phyloP scores from a whole-genome alignment of 1,140 invertebrate species.

The Papilio xuthus region DNA sequence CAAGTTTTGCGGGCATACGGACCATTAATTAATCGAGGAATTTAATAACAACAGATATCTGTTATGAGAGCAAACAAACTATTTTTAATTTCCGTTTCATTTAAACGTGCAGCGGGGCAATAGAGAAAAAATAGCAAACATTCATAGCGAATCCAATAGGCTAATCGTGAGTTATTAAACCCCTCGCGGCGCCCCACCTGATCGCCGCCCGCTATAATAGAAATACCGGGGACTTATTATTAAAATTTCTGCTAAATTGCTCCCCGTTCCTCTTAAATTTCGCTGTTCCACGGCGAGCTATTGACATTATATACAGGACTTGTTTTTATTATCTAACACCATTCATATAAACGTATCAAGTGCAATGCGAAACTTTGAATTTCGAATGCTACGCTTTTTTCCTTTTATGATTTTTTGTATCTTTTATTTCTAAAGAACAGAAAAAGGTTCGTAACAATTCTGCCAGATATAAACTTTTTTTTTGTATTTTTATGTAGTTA shows the following conservation, averaged over 20 bases:
- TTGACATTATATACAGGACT: conserved; percentile 62
- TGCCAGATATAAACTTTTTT: not conserved
- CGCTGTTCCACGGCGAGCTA: conserved; percentile 70
- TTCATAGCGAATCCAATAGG: conserved; percentile 81
- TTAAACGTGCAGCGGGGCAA: conserved; percentile 69
- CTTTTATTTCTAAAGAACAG: not conserved
- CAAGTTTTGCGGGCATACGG: conserved; percentile 46
- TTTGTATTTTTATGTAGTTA: not conserved
- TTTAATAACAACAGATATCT: conserved; percentile 58
- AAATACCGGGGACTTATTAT: conserved; percentile 82
- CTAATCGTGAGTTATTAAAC: conserved; percentile 80
- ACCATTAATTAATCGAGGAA: conserved; percentile 52
- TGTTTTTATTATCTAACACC: conserved; percentile 46
- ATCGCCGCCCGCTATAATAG: conserved; percentile 79
- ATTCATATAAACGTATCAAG: not conserved
- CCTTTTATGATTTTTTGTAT: not conserved
- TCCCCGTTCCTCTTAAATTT: conserved; percentile 76
- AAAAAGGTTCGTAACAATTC: not conserved
- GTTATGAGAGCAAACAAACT: conserved; percentile 62
- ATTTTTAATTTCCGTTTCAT: conserved; percentile 77
- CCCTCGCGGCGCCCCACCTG: conserved; percentile 74
- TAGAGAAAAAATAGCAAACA: conserved; percentile 81
- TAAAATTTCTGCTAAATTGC: conserved; percentile 83
- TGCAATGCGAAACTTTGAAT: not conserved
- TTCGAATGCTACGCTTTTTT: not conserved